phyloP scores from a whole-genome alignment of 2,797 vertebrate genomes.

The Brachymystax lenok region DNA sequence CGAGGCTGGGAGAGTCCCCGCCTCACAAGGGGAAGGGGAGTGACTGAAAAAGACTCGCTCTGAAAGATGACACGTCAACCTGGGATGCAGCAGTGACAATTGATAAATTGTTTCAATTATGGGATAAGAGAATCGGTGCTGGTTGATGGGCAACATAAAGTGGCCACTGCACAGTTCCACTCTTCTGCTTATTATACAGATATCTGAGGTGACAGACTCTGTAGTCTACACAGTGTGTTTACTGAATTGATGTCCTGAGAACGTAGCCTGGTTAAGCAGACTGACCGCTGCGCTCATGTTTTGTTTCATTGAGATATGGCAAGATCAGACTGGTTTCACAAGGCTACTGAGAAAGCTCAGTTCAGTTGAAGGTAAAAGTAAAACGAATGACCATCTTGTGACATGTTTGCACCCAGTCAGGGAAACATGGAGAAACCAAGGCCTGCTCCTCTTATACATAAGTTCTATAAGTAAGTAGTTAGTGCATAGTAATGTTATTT shows the following conservation, averaged over 20 bases:
- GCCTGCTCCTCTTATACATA: neutral
- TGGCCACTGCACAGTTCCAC: neutral
- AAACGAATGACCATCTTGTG: neutral
- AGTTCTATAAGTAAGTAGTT: neutral
- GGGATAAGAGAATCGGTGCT: neutral
- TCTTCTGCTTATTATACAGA: neutral
- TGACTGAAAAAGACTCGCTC: too few species aligned
- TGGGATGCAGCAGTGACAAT: neutral
- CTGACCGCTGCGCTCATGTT: too few species aligned
- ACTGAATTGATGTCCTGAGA: neutral
- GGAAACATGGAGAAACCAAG: neutral
- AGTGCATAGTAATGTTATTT: too few species aligned
- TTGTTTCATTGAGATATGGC: too few species aligned
- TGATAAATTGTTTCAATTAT: neutral
- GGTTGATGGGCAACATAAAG: neutral
- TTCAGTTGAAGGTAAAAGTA: neutral
- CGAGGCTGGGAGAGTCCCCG: constrained; percentile 79
- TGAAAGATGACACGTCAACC: neutral
- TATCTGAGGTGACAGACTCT: neutral
- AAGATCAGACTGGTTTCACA: too few species aligned
- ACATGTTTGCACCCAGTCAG: neutral
- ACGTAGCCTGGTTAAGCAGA: neutral
- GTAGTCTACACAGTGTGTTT: neutral
- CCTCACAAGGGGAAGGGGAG: neutral
- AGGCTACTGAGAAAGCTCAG: neutral